Percentiles rank a stretch among this genome's conserved stretches.
phyloP scores from a whole-genome alignment of 2,888 invertebrate species.

The Trachelus iudaicus region DNA sequence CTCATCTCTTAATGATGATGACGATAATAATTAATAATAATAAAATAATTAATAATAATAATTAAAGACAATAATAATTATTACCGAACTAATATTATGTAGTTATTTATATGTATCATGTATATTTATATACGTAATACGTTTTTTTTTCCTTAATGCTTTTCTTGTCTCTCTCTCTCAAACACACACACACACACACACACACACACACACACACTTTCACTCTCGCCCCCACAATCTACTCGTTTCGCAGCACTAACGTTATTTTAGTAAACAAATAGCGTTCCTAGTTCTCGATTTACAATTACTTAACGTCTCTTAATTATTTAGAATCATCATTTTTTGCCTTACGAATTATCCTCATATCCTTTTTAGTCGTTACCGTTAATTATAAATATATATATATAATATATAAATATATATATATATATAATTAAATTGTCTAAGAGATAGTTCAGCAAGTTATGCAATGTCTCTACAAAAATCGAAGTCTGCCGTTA shows the following conservation, averaged over 20 bases:
- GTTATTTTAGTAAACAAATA: constrained; percentile 55
- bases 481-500: constrained; percentile 51
- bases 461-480: constrained; percentile 45
- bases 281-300: constrained; percentile 53
- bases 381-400: constrained; percentile 44
- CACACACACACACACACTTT: not conserved
- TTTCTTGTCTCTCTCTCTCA: constrained; percentile 20
- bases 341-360: constrained; percentile 26
- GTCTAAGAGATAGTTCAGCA: constrained; percentile 40
- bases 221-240: constrained; percentile 19
- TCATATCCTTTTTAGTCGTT: constrained; percentile 15
- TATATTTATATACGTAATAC: constrained; percentile 47
- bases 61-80: constrained; percentile 43
- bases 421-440: constrained; percentile 36
- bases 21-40: constrained; percentile 46
- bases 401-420: constrained; percentile 29
- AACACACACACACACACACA: constrained; percentile 1
- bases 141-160: constrained; percentile 31
- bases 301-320: constrained; percentile 52
- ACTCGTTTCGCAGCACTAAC: constrained; percentile 35
- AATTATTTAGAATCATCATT: constrained; percentile 57
- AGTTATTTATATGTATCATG: constrained; percentile 36
- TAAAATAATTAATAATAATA: constrained; percentile 43
- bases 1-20: constrained; percentile 39
- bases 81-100: constrained; percentile 54